Base-by-base conservation (phyloP, 2,888 invertebrate species). In the Sisyra nigra region DNA sequence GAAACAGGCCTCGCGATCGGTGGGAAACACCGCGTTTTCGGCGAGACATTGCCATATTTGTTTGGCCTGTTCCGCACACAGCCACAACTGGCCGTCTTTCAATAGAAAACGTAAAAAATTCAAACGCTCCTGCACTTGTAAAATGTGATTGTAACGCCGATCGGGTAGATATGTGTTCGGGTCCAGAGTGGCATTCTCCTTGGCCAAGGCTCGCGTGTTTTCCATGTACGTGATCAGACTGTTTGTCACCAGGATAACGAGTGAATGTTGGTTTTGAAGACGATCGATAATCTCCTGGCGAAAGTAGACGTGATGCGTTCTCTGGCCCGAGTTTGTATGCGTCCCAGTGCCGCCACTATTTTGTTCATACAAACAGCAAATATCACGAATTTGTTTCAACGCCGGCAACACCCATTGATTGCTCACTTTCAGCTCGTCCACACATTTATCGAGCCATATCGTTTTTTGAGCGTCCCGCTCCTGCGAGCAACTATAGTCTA, bases 401-500 rank as follows among this genome's bases (percentile, higher is more conserved):
- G 94, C 92, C 1, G 96, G 94, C 53, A 96, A 61, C 14, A 88
- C 94, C 94, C 94, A 96, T 49, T 78, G 79, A 54, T 87, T 88
- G 34, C 80, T 80, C 41, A 75, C 78, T 59, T 87, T 86, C 46
- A 96, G 62, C 61, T 96, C 94, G 51, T 91, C 91, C n/a, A 96
- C 92, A 60, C 94, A 91, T 65, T 88, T 88, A 57, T 92, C 87
- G 47, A 96, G 68, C 94, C 94, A 96, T 47, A 85, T 77, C 10
- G 89, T 86, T 66, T 96, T 96, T 63, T 94, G 94, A 9, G 88
- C 83, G 63, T 96, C 94, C 52, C 94, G 75, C 59, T 96, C 92
- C 70, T 93, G 93, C 43, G 93, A 92, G 66, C 94, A 96, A 58
- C 92, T 93, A 61, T 93, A 96, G 67, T 96, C 96, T 49, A 97